phyloP scores from a whole-genome alignment of 2,888 invertebrate genomes.

The Branchipolynoe longqiensis region DNA sequence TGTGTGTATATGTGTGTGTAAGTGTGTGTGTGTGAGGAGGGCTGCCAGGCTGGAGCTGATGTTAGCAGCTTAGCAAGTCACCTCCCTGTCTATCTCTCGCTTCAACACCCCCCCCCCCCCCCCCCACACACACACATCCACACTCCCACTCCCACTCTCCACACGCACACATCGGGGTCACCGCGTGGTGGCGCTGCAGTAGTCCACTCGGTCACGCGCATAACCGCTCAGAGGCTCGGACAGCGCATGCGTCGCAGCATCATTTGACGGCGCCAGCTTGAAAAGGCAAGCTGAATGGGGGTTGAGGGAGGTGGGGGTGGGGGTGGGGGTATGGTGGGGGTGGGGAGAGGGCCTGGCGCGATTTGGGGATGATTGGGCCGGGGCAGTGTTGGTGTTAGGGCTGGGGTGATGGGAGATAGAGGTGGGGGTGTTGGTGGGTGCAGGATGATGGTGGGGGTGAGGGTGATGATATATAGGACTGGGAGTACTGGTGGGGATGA shows the following conservation, averaged over 20 bases:
- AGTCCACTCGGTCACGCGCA: slow-evolving; percentile 22
- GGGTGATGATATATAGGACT: not conserved
- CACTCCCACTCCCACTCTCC: too few species aligned
- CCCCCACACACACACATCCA: too few species aligned
- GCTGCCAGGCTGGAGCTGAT: too few species aligned
- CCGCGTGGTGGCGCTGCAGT: not conserved
- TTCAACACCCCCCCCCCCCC: too few species aligned
- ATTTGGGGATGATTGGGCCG: not conserved
- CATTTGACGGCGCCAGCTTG: too few species aligned
- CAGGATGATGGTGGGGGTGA: not conserved
- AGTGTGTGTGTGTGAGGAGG: too few species aligned
- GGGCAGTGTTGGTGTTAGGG: not conserved
- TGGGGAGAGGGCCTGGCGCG: not conserved
- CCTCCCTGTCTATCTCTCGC: too few species aligned
- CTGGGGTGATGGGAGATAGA: not conserved
- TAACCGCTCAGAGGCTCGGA: slow-evolving; percentile 38
- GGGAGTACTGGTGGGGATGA: too few species aligned
- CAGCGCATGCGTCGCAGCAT: not conserved
- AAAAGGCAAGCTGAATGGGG: too few species aligned
- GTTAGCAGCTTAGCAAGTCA: too few species aligned
- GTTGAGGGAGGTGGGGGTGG: not conserved
- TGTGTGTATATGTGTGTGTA: too few species aligned
- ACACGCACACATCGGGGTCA: not conserved
- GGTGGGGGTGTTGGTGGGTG: not conserved
- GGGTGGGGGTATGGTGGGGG: not conserved